phyloP scores from a whole-genome alignment of 2,888 invertebrate genomes.

The Ditylenchus weischeri region DNA sequence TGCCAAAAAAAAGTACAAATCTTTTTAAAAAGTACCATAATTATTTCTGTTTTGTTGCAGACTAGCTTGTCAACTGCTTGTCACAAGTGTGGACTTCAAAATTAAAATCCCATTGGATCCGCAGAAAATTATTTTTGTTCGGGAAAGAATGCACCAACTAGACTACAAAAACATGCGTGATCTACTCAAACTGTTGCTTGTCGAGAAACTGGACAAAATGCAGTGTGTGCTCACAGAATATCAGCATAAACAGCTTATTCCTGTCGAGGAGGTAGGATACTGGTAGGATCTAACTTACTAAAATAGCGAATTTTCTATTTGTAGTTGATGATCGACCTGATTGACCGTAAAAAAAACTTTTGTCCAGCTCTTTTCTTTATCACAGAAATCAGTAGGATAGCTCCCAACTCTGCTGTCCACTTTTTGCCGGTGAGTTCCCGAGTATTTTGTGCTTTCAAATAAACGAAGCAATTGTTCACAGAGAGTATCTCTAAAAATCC shows the following conservation, averaged over 20 bases:
- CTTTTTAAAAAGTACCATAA: background rate
- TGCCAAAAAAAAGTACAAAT: too few species aligned
- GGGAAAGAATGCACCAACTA: slow-evolving; percentile 30
- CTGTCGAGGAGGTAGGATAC: slow-evolving; percentile 25
- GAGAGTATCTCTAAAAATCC: slow-evolving; percentile 35
- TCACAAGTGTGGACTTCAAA: slow-evolving; percentile 29
- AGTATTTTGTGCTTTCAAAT: background rate
- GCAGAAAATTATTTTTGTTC: slow-evolving; percentile 30
- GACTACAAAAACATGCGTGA: slow-evolving; percentile 41
- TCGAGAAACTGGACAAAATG: slow-evolving; percentile 35
- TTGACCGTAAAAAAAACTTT: slow-evolving; percentile 34
- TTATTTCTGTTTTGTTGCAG: slow-evolving; percentile 11
- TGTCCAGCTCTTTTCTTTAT: slow-evolving; percentile 36
- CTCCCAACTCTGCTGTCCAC: slow-evolving; percentile 23
- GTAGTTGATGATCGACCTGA: slow-evolving; percentile 32
- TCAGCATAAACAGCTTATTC: slow-evolving; percentile 34
- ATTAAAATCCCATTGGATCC: slow-evolving; percentile 27
- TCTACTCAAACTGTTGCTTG: slow-evolving; percentile 31
- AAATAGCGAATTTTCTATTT: background rate
- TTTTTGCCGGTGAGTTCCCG: slow-evolving; percentile 29
- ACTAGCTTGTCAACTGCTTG: slow-evolving; percentile 26
- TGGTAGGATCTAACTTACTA: too few species aligned
- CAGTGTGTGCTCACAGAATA: slow-evolving; percentile 23
- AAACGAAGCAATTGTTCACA: slow-evolving; percentile 13
- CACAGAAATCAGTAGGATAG: slow-evolving; percentile 34